These are phyloP conservation scores for Neotragus moschatus DNA, from an alignment of 2,113 vertebrate genomes.

Conservation along the genomic window DNA sequence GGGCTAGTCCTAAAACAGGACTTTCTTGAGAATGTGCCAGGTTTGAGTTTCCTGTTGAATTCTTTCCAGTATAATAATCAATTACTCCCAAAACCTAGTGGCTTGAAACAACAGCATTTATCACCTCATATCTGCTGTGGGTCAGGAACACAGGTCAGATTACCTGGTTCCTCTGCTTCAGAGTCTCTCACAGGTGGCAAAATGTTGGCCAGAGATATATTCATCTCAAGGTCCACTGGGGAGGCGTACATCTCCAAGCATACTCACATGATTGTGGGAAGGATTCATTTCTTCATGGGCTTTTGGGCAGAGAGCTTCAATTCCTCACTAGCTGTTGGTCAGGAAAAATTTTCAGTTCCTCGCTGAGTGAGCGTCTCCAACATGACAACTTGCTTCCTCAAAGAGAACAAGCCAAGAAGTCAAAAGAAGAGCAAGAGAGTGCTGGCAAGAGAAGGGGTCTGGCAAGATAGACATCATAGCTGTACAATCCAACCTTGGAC, in stretches of 20 bases:
- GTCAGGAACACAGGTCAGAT: neutral
- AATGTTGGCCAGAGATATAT: neutral
- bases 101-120: neutral
- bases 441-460: neutral
- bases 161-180: neutral
- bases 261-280: neutral
- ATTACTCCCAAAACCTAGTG: neutral
- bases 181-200: neutral
- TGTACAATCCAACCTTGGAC: no score
- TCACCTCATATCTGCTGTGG: neutral
- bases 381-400: neutral
- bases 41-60: neutral
- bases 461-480: neutral
- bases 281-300: neutral
- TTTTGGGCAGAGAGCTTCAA: neutral
- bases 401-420: neutral
- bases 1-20: neutral
- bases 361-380: neutral
- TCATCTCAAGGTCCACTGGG: neutral
- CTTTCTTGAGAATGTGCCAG: neutral
- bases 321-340: neutral
- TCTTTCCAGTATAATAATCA: neutral
- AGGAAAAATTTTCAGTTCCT: neutral
- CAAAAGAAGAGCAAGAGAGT: neutral
- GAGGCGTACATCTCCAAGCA: neutral